Base-by-base conservation (phyloP, 2,888 invertebrate species). In the Xestoiulus laeticollis region DNA sequence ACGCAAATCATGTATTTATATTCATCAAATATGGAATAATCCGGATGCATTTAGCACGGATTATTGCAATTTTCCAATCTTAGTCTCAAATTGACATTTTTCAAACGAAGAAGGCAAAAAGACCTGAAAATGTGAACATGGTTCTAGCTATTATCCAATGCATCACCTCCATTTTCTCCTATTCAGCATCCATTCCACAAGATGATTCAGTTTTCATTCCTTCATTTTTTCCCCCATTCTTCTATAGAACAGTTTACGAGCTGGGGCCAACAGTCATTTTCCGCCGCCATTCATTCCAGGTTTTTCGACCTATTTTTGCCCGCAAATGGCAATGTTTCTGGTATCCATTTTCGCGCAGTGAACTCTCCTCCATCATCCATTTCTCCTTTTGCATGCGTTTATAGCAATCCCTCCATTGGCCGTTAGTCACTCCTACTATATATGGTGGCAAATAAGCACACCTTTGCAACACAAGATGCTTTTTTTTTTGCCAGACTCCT, bases 401-500 rank as follows among this genome's bases (percentile, higher is more conserved):
- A 59, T 59, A 59, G 14, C 59, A 59, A n/a, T n/a, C n/a, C 59
- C 59, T 19, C n/a, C 48, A 1, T 16, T n/a, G n/a, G 33, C 33
- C 33, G 33, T 59, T 59, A 59, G 59, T 59, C 59, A 59, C 59
- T 59, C 59, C 59, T 59, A 59, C 59, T 59, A 59, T 59, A 59
- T 59, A 59, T 59, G 59, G 59, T 59, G 59, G 59, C 59, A 59
- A 59, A 59, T 59, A 19, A 59, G 59, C 59, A 59, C 33, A 38
- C 33, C 33, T 38, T 6, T 6, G 33, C 6, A 38, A 38, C 33
- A 38, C 48, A 48, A 48, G 48, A 16, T 48, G 10, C 12, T 48
- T 48, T 48, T 48, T 48, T 48, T 48, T 16, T 48, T 48, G 48
- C 48, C 1, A 10, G 59, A n/a, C 59, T 59, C 59, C 59, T 19